Conservation (phyloP, 2,113 vertebrate species). For the Mionectes macconnelli region DNA sequence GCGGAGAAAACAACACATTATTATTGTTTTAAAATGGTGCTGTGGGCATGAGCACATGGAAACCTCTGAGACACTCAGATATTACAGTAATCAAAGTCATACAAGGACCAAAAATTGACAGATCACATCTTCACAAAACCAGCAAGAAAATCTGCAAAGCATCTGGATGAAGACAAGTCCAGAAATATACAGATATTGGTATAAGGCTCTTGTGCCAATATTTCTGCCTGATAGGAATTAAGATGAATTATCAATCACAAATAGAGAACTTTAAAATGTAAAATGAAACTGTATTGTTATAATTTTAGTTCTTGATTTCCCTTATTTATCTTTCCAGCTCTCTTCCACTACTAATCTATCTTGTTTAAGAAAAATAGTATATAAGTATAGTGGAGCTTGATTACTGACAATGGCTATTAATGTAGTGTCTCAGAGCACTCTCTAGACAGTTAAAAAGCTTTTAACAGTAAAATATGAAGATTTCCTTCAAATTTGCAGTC, state of each 20-base stretch:
- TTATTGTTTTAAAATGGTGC: background rate
- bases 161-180: background rate
- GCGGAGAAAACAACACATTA: background rate
- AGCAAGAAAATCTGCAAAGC: background rate
- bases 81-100: background rate
- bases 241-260: constrained; percentile 26
- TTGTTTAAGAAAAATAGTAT: constrained; percentile 11
- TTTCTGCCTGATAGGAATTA: constrained; percentile 17
- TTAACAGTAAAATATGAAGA: constrained; percentile 42
- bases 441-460: constrained; percentile 18
- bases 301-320: constrained; percentile 1
- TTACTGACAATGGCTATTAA: constrained; percentile 18
- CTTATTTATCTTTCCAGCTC: constrained; percentile 9
- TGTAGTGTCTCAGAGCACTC: background rate
- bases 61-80: background rate
- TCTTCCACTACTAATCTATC: background rate
- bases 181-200: background rate
- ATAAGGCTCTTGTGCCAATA: background rate
- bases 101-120: background rate
- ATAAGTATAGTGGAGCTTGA: background rate
- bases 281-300: constrained; percentile 11
- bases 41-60: background rate
- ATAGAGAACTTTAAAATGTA: background rate
- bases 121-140: background rate
- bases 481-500: constrained; percentile 49